Evolutionary conservation across 2,888 invertebrate species (phyloP).

Genomic region (Brenthis hecate): DNA sequence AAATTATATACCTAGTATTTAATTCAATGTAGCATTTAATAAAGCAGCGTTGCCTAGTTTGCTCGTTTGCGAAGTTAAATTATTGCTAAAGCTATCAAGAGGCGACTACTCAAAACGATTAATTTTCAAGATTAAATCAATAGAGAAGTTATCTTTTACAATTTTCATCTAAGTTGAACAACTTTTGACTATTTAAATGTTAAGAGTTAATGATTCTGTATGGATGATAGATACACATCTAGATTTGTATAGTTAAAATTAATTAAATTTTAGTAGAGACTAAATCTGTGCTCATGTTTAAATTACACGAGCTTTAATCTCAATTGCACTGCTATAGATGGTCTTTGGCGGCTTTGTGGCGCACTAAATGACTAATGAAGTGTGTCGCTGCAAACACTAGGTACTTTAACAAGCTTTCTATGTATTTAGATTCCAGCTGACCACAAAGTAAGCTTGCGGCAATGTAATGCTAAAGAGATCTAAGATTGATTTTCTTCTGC

Average conservation of each 20-base stretch:
- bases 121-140: not conserved
- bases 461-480: no score
- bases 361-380: slow-evolving; percentile 15
- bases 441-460: not conserved
- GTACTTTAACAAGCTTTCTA: not conserved
- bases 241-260: no score
- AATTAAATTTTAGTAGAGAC: no score
- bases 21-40: not conserved
- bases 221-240: no score
- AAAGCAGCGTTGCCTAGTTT: not conserved
- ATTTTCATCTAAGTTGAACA: not conserved
- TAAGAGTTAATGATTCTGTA: no score
- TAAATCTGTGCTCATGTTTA: no score
- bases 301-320: no score
- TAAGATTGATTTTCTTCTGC: no score
- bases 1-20: no score
- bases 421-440: not conserved
- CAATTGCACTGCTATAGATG: not conserved
- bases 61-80: slow-evolving; percentile 4
- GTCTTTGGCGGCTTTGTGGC: slow-evolving; percentile 5
- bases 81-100: slow-evolving; percentile 3
- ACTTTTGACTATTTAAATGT: no score
- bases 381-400: slow-evolving; percentile 1
- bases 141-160: not conserved
- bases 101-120: not conserved